Percentiles rank a stretch among this genome's conserved stretches.
These are phyloP conservation scores for Adelphocoris suturalis DNA, from an alignment of 2,888 invertebrate species.

Conservation along the genomic window DNA sequence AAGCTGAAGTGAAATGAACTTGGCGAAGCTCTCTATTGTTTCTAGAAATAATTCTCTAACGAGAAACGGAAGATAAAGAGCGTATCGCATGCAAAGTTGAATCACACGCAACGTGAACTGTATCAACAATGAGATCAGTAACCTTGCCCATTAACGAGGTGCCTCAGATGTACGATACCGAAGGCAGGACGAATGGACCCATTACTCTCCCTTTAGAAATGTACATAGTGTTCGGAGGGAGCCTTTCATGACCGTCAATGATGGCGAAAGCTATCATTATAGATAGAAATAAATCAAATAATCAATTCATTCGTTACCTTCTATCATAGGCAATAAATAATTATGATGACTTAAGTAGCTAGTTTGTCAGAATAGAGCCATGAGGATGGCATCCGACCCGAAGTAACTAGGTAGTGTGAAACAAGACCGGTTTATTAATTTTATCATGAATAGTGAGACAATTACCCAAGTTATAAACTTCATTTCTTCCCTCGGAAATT, in stretches of 20 bases:
- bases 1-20: too few relatives aligned
- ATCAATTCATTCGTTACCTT: too few relatives aligned
- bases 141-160: not conserved
- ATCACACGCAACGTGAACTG: constrained; percentile 24
- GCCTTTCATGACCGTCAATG: not conserved
- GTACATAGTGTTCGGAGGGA: not conserved
- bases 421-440: too few relatives aligned
- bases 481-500: too few relatives aligned
- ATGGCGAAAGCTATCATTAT: not conserved
- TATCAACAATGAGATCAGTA: not conserved
- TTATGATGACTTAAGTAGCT: too few relatives aligned
- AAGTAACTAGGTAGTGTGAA: too few relatives aligned
- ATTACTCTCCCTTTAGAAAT: not conserved
- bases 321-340: too few relatives aligned
- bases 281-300: too few relatives aligned
- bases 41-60: not conserved
- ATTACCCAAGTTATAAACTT: too few relatives aligned
- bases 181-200: constrained; percentile 1
- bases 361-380: too few relatives aligned
- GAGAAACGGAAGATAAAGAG: constrained; percentile 27
- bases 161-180: not conserved
- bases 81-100: constrained; percentile 16
- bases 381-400: too few relatives aligned
- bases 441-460: too few relatives aligned
- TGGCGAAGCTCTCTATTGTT: not conserved